phyloP scores from a whole-genome alignment of 2,113 vertebrate species.

The Chelonoidis abingdonii region DNA sequence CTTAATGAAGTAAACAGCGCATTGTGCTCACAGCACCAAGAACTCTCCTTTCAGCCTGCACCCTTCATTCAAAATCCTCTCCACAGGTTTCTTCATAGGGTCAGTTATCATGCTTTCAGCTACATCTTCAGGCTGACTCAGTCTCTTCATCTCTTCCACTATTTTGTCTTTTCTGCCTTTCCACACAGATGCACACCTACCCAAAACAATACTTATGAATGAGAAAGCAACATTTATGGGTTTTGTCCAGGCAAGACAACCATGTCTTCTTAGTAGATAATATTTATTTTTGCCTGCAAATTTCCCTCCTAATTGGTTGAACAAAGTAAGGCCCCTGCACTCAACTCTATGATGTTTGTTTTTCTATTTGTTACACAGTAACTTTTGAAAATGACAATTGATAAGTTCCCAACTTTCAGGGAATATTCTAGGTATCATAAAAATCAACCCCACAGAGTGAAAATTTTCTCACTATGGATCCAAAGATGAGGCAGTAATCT shows the following conservation, averaged over 20 bases:
- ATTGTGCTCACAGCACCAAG: neutral
- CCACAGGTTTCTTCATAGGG: neutral
- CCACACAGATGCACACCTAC: neutral
- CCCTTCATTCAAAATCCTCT: neutral
- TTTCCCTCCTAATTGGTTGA: neutral
- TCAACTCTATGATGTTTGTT: neutral
- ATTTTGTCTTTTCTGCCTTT: neutral
- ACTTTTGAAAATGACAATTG: neutral
- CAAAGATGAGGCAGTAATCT: neutral
- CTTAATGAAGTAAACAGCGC: neutral
- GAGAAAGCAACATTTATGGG: neutral
- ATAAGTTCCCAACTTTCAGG: neutral
- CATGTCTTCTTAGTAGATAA: neutral
- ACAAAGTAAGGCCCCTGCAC: neutral
- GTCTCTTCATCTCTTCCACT: neutral
- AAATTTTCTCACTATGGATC: neutral
- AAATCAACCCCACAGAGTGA: neutral
- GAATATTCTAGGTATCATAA: neutral
- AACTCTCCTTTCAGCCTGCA: neutral
- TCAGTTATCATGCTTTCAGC: neutral
- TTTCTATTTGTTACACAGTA: neutral
- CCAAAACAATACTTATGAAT: neutral
- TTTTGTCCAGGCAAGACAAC: neutral
- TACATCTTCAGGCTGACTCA: neutral
- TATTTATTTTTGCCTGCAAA: neutral